phyloP scores from a whole-genome alignment of 2,113 vertebrate genomes.

The Mastomys coucha region DNA sequence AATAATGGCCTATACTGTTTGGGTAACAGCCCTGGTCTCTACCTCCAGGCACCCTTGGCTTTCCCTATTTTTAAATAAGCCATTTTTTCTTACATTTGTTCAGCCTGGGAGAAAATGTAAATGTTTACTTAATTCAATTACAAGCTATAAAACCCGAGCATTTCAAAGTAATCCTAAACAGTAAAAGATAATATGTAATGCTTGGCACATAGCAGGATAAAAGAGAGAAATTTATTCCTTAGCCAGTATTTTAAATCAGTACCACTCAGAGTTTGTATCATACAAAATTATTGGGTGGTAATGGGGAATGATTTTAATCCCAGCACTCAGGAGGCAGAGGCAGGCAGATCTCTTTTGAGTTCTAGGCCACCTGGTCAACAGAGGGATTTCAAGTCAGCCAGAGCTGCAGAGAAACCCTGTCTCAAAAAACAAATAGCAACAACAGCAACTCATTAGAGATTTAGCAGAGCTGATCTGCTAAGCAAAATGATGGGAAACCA shows the following conservation, averaged over 20 bases:
- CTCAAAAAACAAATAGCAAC: not conserved
- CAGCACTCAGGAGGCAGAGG: not conserved
- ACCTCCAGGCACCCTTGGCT: not conserved
- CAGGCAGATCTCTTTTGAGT: not conserved
- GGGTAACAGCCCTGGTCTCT: not conserved
- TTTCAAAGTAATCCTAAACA: conserved; percentile 57
- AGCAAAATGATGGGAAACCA: conserved; percentile 22
- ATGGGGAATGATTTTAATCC: not conserved
- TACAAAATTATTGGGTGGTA: conserved; percentile 40
- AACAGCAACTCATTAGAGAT: conserved; percentile 21
- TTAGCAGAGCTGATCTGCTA: conserved; percentile 40
- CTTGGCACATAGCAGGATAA: conserved; percentile 42
- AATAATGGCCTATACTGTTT: not conserved
- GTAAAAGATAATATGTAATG: conserved; percentile 54
- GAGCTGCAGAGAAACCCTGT: not conserved
- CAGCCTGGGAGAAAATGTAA: conserved; percentile 50
- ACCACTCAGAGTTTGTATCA: conserved; percentile 58
- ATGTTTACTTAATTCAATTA: conserved; percentile 43
- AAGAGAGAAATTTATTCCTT: conserved; percentile 43
- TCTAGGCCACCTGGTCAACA: not conserved
- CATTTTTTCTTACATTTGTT: not conserved
- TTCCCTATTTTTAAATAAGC: conserved; percentile 45
- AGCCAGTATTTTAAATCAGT: conserved; percentile 62
- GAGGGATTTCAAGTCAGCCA: not conserved
- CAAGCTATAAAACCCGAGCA: conserved; percentile 18